Evolutionary conservation across 2,797 vertebrate species (phyloP).

Genomic region (Falco novaeseelandiae): DNA sequence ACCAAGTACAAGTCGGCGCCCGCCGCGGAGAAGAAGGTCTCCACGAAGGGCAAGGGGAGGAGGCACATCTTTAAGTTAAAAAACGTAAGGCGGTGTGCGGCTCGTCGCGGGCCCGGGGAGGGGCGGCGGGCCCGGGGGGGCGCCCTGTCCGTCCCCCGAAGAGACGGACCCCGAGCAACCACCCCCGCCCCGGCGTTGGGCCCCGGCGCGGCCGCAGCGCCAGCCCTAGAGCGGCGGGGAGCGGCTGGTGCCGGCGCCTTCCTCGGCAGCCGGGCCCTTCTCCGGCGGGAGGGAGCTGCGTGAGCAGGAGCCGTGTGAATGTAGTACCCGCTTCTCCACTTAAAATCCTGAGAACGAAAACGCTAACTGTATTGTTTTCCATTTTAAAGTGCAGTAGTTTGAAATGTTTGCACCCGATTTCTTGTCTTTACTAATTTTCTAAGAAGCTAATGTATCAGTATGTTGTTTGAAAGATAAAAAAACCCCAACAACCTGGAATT

Average conservation of each 20-base stretch:
- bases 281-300: too few relatives aligned
- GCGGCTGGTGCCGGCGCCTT: too few relatives aligned
- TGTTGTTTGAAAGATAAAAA: neutral
- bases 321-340: accelerated
- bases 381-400: neutral
- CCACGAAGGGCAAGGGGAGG: conserved; percentile 98
- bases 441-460: neutral
- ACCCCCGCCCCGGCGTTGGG: neutral
- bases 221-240: too few relatives aligned
- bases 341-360: too few relatives aligned
- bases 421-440: neutral
- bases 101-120: neutral
- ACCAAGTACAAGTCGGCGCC: conserved; percentile 97
- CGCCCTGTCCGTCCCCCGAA: neutral
- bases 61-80: conserved; percentile 98
- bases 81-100: conserved; percentile 80
- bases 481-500: neutral
- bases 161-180: too few relatives aligned
- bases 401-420: neutral
- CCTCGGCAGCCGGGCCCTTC: too few relatives aligned
- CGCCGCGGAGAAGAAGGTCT: conserved; percentile 96
- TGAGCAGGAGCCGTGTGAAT: accelerated
- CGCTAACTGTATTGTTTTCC: accelerated
- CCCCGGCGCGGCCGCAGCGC: too few relatives aligned
- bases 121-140: neutral